phyloP scores from a whole-genome alignment of 2,888 invertebrate genomes.

The Pycnomerus fuliginosus region DNA sequence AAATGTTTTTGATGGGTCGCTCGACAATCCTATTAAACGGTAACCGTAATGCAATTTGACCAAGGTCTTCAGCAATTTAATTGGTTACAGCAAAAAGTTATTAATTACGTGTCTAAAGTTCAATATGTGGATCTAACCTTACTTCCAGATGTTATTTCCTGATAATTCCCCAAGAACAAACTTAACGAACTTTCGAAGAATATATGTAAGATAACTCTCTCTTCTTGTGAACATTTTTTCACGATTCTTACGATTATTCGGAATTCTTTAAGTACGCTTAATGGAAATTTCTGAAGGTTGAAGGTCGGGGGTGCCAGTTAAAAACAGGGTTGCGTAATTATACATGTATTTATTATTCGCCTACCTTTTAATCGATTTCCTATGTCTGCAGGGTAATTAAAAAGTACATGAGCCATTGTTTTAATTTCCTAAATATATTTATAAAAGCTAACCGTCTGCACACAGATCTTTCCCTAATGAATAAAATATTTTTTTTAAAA shows the following conservation, averaged over 20 bases:
- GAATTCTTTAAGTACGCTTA: too few relatives aligned
- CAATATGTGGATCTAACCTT: conserved; percentile 27
- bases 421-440: not conserved
- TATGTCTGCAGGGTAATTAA: conserved; percentile 14
- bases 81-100: conserved; percentile 37
- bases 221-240: too few relatives aligned
- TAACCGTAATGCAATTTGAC: conserved; percentile 36
- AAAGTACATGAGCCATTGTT: conserved; percentile 5
- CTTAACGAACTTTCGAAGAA: conserved; percentile 12
- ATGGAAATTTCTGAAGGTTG: conserved; percentile 12
- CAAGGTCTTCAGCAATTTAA: conserved; percentile 33
- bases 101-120: conserved; percentile 36
- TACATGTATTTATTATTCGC: conserved; percentile 13
- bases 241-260: too few relatives aligned
- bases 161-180: conserved; percentile 15
- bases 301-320: conserved; percentile 9
- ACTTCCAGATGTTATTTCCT: conserved; percentile 15
- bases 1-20: conserved; percentile 37
- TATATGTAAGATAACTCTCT: conserved; percentile 12
- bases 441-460: too few relatives aligned
- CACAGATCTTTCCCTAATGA: too few relatives aligned
- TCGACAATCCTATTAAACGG: conserved; percentile 38
- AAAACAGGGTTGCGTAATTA: conserved; percentile 13
- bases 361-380: conserved; percentile 10
- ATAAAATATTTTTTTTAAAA: too few relatives aligned